phyloP scores from a whole-genome alignment of 1,140 invertebrate species.

The Drosophila melanogaster region Release_6_plus_ISO1_MT NC_004354.4:2245501-2246000 shows the following conservation, averaged over 20 bases:
- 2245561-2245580: not conserved
- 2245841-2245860: slow-evolving; percentile 3
- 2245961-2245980: not conserved
- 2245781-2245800: not conserved
- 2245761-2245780: no score
- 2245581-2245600: not conserved
- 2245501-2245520: not conserved
- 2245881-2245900: slow-evolving; percentile 10
- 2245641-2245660: slow-evolving; percentile 8
- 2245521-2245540: not conserved
- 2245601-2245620: not conserved
- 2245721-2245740: not conserved
- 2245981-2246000: not conserved
- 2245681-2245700: slow-evolving; percentile 22
- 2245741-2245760: not conserved
- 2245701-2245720: not conserved
- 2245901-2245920: slow-evolving; percentile 23
- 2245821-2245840: not conserved
- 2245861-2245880: slow-evolving; percentile 2
- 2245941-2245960: slow-evolving; percentile 13
- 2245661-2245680: slow-evolving; percentile 33
- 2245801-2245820: not conserved
- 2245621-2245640: not conserved
- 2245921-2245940: slow-evolving; percentile 6
- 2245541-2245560: not conserved